These are phyloP conservation scores for Phyllostomus discolor DNA, from an alignment of 2,113 vertebrate species.

Conservation along the genomic window DNA sequence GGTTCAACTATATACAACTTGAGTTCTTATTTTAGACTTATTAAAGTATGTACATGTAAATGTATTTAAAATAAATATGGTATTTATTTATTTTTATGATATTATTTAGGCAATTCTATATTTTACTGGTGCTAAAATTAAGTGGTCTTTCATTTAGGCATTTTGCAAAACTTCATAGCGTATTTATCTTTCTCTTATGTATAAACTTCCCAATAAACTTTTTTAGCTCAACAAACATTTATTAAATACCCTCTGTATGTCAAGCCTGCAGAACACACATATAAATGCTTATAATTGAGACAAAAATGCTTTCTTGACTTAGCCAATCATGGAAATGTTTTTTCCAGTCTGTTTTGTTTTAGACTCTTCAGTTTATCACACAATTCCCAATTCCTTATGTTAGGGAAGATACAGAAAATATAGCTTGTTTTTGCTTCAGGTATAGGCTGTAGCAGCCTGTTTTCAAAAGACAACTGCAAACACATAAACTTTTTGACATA, in stretches of 20 bases:
- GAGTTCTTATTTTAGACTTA: background rate
- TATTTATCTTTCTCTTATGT: background rate
- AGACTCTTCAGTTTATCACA: background rate
- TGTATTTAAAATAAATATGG: background rate
- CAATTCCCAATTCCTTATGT: background rate
- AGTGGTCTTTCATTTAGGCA: background rate
- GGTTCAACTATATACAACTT: background rate
- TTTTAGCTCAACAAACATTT: background rate
- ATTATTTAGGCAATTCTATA: background rate
- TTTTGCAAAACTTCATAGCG: background rate
- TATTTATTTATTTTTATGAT: background rate
- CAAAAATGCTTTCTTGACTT: background rate
- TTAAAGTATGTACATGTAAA: background rate
- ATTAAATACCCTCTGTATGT: background rate
- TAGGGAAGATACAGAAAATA: background rate
- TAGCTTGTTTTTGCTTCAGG: background rate
- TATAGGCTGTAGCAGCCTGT: constrained; percentile 64
- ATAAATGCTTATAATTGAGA: background rate
- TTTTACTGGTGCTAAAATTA: background rate
- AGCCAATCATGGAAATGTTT: background rate
- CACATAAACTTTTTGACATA: background rate
- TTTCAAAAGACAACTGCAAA: constrained; percentile 69
- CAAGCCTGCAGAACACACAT: background rate
- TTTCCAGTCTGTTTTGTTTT: background rate
- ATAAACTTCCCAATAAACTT: background rate